Evolutionary conservation across 1,140 invertebrate genomes (phyloP), one percentile per base, ranked within the genome.

Genomic region (Pristionchus pacificus): DNA sequence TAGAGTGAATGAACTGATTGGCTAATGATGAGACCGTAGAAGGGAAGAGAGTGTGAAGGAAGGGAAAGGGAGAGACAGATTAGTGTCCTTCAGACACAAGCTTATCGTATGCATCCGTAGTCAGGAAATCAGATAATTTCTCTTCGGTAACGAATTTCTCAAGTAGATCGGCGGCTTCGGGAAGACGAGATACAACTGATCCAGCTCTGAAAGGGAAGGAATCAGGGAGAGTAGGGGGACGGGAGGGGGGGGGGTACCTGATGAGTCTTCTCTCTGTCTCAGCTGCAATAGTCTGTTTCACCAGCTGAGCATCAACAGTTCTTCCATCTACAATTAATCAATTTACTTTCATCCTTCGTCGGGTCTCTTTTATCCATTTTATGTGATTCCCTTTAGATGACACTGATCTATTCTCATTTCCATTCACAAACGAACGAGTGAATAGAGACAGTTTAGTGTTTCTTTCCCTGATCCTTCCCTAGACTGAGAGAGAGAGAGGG

Each of bases 261-360:
- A 83, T 80, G 1, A 83, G 33, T 28, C 82, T 78, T 14, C 80
- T 74, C 61, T 83, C 79, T 24, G 79, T 82, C 60, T 83, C 83
- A 6, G 80, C 80, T 30, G 73, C 77, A 61, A 83, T 83, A 13
- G 82, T 84, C 68, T 82, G 74, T 68, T 84, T 84, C 14, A 83
- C 79, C 67, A 83, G 65, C 38, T 78, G 66, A 14, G 75, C 73
- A 58, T 77, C 77, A 65, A 83, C 72, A 13, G 76, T 79, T 57
- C 76, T 72, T 25, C 79, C 79, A 55, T 80, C 79, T 80, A 29
- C 19, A 80, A 28, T 58, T 31, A 57, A 74, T 77, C 28, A 64
- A 65, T 74, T n/a, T n/a, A n/a, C n/a, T n/a, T n/a, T n/a, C n/a
- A n/a, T n/a, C n/a, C n/a, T n/a, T n/a, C n/a, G n/a, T n/a, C n/a